Evolutionary conservation across 2,888 invertebrate species (phyloP).

Genomic region (Tridacna gigas): DNA sequence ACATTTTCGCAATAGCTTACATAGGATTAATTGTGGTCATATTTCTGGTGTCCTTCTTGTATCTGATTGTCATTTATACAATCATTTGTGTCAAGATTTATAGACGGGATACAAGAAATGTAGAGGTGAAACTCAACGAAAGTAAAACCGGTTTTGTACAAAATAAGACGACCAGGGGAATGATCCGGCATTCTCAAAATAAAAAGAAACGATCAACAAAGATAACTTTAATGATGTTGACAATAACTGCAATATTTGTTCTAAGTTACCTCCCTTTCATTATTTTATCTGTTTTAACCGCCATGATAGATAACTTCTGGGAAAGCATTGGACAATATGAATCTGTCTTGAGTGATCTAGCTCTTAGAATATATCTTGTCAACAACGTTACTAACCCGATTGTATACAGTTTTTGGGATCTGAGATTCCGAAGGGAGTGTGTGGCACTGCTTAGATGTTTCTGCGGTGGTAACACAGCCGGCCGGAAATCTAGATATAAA

Average conservation of each 20-base stretch:
- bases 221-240: constrained; percentile 66
- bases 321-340: constrained; percentile 12
- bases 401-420: constrained; percentile 36
- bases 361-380: constrained; percentile 38
- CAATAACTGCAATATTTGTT: constrained; percentile 63
- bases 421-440: constrained; percentile 20
- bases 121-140: constrained; percentile 32
- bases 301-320: constrained; percentile 47
- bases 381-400: constrained; percentile 31
- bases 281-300: constrained; percentile 47
- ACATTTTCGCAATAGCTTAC: constrained; percentile 63
- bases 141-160: constrained; percentile 11
- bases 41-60: constrained; percentile 57
- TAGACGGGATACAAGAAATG: constrained; percentile 38
- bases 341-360: constrained; percentile 40
- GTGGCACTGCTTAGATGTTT: too few species aligned
- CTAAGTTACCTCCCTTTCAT: constrained; percentile 61
- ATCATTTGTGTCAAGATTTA: constrained; percentile 64
- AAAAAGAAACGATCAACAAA: constrained; percentile 59
- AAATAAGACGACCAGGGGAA: constrained; percentile 18
- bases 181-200: constrained; percentile 44
- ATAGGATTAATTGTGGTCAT: constrained; percentile 61
- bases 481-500: too few species aligned
- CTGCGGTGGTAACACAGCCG: too few species aligned
- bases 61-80: constrained; percentile 66